These are phyloP conservation scores for Blomia tropicalis DNA, from an alignment of 2,888 invertebrate genomes.

Conservation along the genomic window DNA sequence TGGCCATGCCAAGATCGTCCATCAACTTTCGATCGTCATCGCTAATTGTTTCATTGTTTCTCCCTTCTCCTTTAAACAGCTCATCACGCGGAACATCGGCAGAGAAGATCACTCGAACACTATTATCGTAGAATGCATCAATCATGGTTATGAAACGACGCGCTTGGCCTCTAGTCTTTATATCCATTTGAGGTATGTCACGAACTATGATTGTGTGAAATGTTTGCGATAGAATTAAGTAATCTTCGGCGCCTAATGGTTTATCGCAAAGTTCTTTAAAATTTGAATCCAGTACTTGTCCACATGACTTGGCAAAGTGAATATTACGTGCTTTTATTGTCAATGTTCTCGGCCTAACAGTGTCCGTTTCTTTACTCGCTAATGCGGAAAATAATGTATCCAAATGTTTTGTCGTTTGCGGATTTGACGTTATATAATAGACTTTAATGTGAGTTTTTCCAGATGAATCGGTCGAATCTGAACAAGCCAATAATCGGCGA, in stretches of 20 bases:
- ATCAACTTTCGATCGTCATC: constrained; percentile 73
- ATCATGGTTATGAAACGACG: constrained; percentile 89
- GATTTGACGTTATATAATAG: constrained; percentile 54
- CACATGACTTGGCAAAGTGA: constrained; percentile 68
- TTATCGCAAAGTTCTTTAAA: constrained; percentile 81
- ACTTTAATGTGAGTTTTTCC: constrained; percentile 38
- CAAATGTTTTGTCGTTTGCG: constrained; percentile 47
- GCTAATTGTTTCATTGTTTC: constrained; percentile 39
- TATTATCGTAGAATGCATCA: constrained; percentile 87
- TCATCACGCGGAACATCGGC: constrained; percentile 59
- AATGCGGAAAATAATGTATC: constrained; percentile 73
- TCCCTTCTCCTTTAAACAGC: constrained; percentile 46
- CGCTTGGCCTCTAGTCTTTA: constrained; percentile 64
- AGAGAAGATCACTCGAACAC: constrained; percentile 59
- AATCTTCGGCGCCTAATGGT: constrained; percentile 87
- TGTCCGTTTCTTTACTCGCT: constrained; percentile 72
- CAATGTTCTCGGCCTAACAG: constrained; percentile 61
- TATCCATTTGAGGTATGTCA: constrained; percentile 65
- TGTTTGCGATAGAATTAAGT: constrained; percentile 64
- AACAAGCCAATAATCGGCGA: constrained; percentile 39
- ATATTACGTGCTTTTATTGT: constrained; percentile 78
- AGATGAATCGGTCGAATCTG: neutral
- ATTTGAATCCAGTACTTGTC: constrained; percentile 67
- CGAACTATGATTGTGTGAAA: constrained; percentile 89
- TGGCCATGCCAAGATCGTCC: constrained; percentile 75